These are phyloP conservation scores for Peromyscus californicus DNA, from an alignment of 2,113 vertebrate genomes.

Conservation along the genomic window DNA sequence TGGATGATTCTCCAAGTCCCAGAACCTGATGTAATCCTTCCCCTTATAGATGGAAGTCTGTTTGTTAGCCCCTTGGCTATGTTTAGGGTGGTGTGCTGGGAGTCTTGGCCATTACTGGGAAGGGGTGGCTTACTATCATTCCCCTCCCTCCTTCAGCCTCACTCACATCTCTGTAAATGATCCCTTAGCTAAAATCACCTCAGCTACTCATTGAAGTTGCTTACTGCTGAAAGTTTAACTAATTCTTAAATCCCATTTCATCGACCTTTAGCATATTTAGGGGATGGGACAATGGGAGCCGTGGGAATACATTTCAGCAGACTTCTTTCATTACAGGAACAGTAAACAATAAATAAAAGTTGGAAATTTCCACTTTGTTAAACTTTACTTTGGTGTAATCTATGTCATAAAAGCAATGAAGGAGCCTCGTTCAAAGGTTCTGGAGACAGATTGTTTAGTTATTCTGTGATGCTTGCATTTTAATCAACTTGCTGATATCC, in stretches of 20 bases:
- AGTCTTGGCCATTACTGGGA: neutral
- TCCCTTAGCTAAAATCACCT: neutral
- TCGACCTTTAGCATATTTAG: neutral
- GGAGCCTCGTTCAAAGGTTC: neutral
- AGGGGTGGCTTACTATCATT: neutral
- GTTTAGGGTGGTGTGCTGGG: neutral
- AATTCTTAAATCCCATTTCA: neutral
- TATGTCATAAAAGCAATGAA: neutral
- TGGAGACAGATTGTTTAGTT: neutral
- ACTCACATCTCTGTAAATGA: neutral
- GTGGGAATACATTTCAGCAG: neutral
- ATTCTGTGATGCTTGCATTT: neutral
- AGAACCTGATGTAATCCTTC: neutral
- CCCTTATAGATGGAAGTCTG: fast-evolving
- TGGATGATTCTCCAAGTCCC: neutral
- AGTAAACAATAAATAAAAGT: neutral
- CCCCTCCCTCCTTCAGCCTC: neutral
- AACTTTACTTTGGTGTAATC: neutral
- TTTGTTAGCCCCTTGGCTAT: fast-evolving
- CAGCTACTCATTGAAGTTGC: neutral
- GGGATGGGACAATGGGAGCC: neutral
- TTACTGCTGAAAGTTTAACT: neutral
- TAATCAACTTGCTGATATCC: neutral
- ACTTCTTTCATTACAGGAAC: neutral
- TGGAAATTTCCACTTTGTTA: neutral